Percentiles rank a stretch among this genome's conserved stretches.
Conservation (phyloP, 2,797 vertebrate genomes). For the Danio tinwini region DNA sequence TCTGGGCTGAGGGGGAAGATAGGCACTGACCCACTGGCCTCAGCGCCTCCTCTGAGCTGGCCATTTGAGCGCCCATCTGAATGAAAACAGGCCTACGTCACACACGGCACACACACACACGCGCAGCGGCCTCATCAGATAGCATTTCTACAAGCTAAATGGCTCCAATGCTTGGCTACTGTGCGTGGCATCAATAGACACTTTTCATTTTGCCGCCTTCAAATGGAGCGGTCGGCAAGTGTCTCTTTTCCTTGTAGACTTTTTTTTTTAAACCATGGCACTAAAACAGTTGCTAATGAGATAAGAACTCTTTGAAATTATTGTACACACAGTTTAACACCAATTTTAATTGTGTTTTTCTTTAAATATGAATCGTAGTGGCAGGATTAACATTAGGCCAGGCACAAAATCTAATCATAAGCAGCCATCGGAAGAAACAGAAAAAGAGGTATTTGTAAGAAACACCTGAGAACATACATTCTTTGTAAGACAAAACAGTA, state of each 20-base stretch:
- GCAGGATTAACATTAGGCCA: constrained; percentile 35
- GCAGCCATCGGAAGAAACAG: constrained; percentile 39
- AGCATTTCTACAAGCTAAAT: constrained; percentile 67
- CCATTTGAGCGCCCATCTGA: constrained; percentile 72
- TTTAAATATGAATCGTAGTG: background rate
- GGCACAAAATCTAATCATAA: constrained; percentile 49
- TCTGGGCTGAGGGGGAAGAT: constrained; percentile 71
- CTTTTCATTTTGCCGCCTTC: constrained; percentile 61
- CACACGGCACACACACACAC: constrained; percentile 60
- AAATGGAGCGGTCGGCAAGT: constrained; percentile 51
- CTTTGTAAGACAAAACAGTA: background rate
- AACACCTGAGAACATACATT: background rate
- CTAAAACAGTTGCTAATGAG: constrained; percentile 34
- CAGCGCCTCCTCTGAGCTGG: constrained; percentile 67
- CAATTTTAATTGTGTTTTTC: background rate
- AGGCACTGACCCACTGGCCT: constrained; percentile 75
- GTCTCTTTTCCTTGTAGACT: constrained; percentile 30
- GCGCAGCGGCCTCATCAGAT: constrained; percentile 67
- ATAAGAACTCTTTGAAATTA: constrained; percentile 23
- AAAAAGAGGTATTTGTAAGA: constrained; percentile 56
- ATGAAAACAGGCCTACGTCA: constrained; percentile 67
- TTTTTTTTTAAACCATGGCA: constrained; percentile 25
- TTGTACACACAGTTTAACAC: background rate
- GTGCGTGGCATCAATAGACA: constrained; percentile 61
- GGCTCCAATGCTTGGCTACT: constrained; percentile 61